Conservation (phyloP, 2,888 invertebrate genomes). For the Microdon myrmicae region DNA sequence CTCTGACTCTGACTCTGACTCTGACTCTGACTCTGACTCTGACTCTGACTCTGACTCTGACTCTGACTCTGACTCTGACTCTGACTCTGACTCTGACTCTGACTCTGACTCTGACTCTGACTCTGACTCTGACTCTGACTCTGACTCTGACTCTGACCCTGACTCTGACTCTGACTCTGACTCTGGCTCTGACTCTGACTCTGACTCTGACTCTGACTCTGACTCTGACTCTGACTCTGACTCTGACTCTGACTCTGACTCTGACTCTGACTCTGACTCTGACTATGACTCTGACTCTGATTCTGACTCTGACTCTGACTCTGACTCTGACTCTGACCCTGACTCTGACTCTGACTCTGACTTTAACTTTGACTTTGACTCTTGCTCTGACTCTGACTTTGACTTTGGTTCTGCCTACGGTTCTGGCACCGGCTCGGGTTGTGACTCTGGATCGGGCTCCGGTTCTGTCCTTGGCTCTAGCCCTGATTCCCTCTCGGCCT, state of each 20-base stretch:
- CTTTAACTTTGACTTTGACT: too few species aligned
- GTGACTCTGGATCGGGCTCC: too few species aligned
- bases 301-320: neutral
- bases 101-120: neutral
- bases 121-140: neutral
- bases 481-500: too few species aligned
- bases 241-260: neutral
- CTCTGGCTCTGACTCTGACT: neutral
- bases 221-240: neutral
- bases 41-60: neutral
- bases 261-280: neutral
- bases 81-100: neutral
- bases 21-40: neutral
- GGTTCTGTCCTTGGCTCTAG: too few species aligned
- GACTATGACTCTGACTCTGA: neutral
- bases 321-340: neutral
- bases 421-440: too few species aligned
- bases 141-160: neutral
- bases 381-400: too few species aligned
- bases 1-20: neutral
- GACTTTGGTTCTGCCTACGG: too few species aligned
- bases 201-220: neutral
- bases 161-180: too few species aligned
- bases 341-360: neutral
- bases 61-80: neutral